Evolutionary conservation across 2,113 vertebrate species (phyloP), one percentile per base, ranked within the genome.

Genomic region (Aythya baeri): DNA sequence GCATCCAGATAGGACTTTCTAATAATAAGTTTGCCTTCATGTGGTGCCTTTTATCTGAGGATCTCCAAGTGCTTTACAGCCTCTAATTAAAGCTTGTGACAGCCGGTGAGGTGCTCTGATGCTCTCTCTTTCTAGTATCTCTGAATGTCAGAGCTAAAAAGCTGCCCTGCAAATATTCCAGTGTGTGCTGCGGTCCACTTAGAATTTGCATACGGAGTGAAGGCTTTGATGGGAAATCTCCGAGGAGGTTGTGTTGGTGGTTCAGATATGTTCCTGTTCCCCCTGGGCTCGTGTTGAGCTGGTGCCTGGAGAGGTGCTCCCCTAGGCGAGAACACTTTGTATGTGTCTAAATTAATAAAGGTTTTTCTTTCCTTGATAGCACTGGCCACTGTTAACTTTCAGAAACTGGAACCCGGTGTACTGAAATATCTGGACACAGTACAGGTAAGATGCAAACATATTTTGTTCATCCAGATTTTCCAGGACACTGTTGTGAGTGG

Each of bases 351-450:
- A 61, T 78, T 25, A 78, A 68, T 29, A 15, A 34, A 58, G 20
- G 1, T 57, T 68, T 86, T 84, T 76, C 59, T 50, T 68, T 59
- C 61, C 70, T 68, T 73, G 43, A 55, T 41, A 98, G 98, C 97
- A 31, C 89, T 99, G 98, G 98, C 98, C 89, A 98, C 99, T 78
- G 86, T 99, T 65, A 99, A 99, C 96, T 97, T 99, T 29, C 98
- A 99, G 97, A 99, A 98, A 70, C 85, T 99, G 49, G 98, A 98
- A 62, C 94, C 96, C 13, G 98, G 96, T 80, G 88, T 98, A 36
- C 89, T 98, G 92, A 96, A 97, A 54, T 97, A 98, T 36, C 98
- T 99, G 73, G 97, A 95, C 43, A 84, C 94, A 7, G 36, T 98
- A 5, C 98, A 98, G 98, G 99, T 99, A 88, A 98, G 94, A 23